phyloP scores from a whole-genome alignment of 2,888 invertebrate species.

The Caenorhabditis japonica region DNA sequence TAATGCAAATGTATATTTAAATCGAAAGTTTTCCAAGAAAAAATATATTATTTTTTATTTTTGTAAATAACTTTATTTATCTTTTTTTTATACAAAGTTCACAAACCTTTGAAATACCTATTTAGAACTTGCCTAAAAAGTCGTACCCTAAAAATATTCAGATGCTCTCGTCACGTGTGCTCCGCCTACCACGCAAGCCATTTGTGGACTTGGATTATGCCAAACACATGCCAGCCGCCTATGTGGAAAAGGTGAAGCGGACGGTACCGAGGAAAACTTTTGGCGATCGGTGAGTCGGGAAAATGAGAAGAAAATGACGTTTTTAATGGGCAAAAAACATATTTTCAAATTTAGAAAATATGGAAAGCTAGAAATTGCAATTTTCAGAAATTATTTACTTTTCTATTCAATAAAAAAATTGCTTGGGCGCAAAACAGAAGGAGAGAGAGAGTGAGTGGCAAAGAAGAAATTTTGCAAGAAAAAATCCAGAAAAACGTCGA shows the following conservation, averaged over 20 bases:
- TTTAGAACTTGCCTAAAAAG: too few species aligned
- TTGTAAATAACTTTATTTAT: too few species aligned
- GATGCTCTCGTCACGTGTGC: conserved; percentile 53
- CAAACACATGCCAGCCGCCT: conserved; percentile 73
- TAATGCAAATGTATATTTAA: neutral
- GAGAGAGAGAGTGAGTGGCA: too few species aligned
- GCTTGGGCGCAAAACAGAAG: too few species aligned
- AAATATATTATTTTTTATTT: too few species aligned
- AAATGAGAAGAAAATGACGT: too few species aligned
- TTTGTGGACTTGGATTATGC: conserved; percentile 72
- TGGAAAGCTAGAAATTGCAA: too few species aligned
- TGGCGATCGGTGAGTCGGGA: conserved; percentile 63
- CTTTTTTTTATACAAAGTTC: neutral
- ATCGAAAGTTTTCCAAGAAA: neutral
- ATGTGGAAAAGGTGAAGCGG: conserved; percentile 69
- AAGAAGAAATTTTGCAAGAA: too few species aligned
- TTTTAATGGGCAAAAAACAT: too few species aligned
- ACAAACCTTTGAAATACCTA: neutral
- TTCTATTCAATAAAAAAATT: neutral
- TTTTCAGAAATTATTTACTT: neutral
- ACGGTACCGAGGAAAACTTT: conserved; percentile 71
- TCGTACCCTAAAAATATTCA: neutral
- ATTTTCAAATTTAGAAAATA: too few species aligned
- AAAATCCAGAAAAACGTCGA: too few species aligned
- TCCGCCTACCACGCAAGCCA: conserved; percentile 61